phyloP scores from a whole-genome alignment of 2,888 invertebrate genomes.

The Anthophora plumipes region DNA sequence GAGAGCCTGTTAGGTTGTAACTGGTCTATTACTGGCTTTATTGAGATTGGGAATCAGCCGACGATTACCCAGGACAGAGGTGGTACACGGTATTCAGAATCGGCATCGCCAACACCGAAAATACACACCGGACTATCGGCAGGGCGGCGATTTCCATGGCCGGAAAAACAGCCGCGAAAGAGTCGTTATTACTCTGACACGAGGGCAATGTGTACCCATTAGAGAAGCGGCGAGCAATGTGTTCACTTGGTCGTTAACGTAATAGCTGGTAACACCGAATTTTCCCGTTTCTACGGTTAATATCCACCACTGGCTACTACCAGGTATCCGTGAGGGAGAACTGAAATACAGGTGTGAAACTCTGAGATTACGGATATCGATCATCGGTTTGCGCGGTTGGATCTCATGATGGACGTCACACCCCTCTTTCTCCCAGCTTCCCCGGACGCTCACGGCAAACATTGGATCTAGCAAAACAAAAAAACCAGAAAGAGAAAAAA shows the following conservation, averaged over 20 bases:
- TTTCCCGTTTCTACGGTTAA: constrained; percentile 43
- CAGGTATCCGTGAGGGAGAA: not conserved
- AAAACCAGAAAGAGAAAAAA: constrained; percentile 11
- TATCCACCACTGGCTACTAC: constrained; percentile 7
- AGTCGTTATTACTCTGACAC: constrained; percentile 62
- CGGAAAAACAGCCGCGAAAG: constrained; percentile 55
- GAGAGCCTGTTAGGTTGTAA: constrained; percentile 64
- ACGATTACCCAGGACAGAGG: constrained; percentile 59
- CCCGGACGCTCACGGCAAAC: constrained; percentile 8
- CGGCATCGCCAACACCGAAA: constrained; percentile 34
- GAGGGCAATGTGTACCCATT: constrained; percentile 62
- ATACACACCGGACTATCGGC: constrained; percentile 49
- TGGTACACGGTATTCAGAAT: constrained; percentile 5
- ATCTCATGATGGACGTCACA: constrained; percentile 50
- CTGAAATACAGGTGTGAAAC: constrained; percentile 45
- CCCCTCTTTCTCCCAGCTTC: not conserved
- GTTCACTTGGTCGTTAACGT: constrained; percentile 57
- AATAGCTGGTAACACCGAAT: constrained; percentile 54
- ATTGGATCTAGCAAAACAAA: not conserved
- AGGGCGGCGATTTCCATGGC: constrained; percentile 43
- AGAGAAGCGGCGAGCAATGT: constrained; percentile 41
- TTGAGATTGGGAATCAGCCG: constrained; percentile 73
- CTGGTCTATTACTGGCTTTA: constrained; percentile 72
- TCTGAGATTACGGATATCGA: constrained; percentile 59
- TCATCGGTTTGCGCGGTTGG: constrained; percentile 49